Percentiles rank a stretch among this genome's conserved stretches.
These are phyloP conservation scores for Zingel zingel DNA, from an alignment of 2,113 vertebrate genomes.

Conservation along the genomic window DNA sequence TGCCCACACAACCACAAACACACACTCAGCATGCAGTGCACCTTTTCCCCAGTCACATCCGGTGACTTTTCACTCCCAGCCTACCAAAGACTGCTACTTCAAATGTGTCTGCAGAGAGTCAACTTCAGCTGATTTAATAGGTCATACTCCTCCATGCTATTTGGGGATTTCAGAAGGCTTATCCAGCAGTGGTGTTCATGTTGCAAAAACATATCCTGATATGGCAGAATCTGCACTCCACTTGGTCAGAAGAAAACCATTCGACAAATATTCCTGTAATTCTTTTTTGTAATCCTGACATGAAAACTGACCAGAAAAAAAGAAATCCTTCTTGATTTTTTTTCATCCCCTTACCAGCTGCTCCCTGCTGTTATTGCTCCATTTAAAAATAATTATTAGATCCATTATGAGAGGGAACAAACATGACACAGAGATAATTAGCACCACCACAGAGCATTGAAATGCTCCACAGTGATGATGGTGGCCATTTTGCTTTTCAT, in stretches of 20 bases:
- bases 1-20: background rate
- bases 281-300: background rate
- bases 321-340: background rate
- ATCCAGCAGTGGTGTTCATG: background rate
- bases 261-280: background rate
- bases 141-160: conserved; percentile 13
- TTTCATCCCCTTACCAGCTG: background rate
- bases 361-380: conserved; percentile 30
- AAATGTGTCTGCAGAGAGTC: conserved; percentile 14
- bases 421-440: conserved; percentile 67
- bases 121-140: conserved; percentile 26
- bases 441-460: conserved; percentile 54
- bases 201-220: conserved; percentile 3
- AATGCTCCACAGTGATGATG: conserved; percentile 15
- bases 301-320: conserved; percentile 19
- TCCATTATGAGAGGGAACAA: conserved; percentile 56
- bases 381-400: conserved; percentile 68
- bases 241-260: background rate
- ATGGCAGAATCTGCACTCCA: background rate
- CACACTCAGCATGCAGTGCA: background rate
- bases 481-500: conserved; percentile 59
- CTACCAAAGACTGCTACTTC: background rate
- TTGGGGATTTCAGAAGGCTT: conserved; percentile 12
- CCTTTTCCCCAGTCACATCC: background rate
- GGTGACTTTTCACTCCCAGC: conserved; percentile 15